Base-by-base conservation (phyloP, 1,140 invertebrate species). In the Heliconius nattereri region DNA sequence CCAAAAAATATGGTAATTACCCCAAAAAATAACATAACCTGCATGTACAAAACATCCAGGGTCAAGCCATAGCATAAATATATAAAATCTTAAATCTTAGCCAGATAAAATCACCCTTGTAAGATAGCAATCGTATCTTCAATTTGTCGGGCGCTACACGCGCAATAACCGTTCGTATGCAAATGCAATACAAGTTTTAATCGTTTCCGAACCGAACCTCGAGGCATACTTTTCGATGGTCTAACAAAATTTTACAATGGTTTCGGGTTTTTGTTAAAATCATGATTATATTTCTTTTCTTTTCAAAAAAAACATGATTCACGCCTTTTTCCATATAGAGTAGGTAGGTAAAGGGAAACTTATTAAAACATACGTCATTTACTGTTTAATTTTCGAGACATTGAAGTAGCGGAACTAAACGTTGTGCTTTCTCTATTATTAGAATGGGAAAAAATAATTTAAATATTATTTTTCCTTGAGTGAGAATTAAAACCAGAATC, bases 111-210 rank as follows among this genome's bases (percentile, higher is more conserved):
- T 66, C 60, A 16, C 60, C 60, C 60, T 66, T 66, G 60, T 66
- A 45, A 49, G 78, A 75, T 79, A 49, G 37, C 60, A 70, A 70
- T 79, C 73, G 45, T 8, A 66, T 26, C 60, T 52, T 75, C 76
- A 78, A 76, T 75, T 81, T 78, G 49, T 60, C 26, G 45, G 40
- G 11, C 66, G 40, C 49, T n/a, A 26, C 80, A 75, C n/a, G 60
- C 60, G 66, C 80, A 71, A 81, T 81, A 78, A n/a, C 57, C 45
- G 76, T 32, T 71, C 73, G 23, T 81, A 78, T 81, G 32, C 8
- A 32, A 78, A 78, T 66, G 60, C 35, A 70, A 76, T 75, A 75
- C 73, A 70, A 60, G 60, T 76, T 35, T 40, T 54, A 57, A 76
- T 76, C 75, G 29, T 26, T 70, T 32, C 54, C 8, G 11, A 66